Percentiles rank a stretch among this genome's conserved stretches.
phyloP scores from a whole-genome alignment of 64 coral and sea anemone species.

The Montipora cactus region DNA sequence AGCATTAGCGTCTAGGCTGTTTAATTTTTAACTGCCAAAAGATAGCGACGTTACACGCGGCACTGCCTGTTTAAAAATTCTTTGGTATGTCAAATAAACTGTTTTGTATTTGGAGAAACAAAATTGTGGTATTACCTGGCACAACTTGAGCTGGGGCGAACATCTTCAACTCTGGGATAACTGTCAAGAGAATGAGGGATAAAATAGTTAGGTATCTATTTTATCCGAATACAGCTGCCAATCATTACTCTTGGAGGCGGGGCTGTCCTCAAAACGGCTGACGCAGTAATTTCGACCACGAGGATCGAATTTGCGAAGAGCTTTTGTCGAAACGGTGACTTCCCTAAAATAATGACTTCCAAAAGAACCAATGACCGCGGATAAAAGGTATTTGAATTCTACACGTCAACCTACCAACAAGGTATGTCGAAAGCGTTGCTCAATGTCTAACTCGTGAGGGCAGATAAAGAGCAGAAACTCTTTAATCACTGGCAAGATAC shows the following conservation, averaged over 20 bases:
- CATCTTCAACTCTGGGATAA: constrained; percentile 70
- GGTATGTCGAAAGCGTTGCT: not conserved
- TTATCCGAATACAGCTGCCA: constrained; percentile 12
- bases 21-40: not conserved
- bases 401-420: not conserved
- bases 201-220: too few species aligned
- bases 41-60: not conserved
- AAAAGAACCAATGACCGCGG: not conserved
- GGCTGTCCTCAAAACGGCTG: not conserved
- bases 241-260: not conserved
- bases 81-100: not conserved
- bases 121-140: constrained; percentile 25
- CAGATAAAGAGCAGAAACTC: not conserved
- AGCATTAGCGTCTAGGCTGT: not conserved
- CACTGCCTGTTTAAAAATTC: not conserved
- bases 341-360: not conserved
- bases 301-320: not conserved
- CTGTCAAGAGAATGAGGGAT: constrained; percentile 23
- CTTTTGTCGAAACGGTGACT: not conserved
- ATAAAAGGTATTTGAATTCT: not conserved
- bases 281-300: constrained; percentile 30
- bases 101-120: not conserved
- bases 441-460: not conserved
- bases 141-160: constrained; percentile 64
- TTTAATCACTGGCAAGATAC: not conserved